Evolutionary conservation across 1,140 invertebrate species (phyloP).

Genomic region (Zaprionus gabonicus): DNA sequence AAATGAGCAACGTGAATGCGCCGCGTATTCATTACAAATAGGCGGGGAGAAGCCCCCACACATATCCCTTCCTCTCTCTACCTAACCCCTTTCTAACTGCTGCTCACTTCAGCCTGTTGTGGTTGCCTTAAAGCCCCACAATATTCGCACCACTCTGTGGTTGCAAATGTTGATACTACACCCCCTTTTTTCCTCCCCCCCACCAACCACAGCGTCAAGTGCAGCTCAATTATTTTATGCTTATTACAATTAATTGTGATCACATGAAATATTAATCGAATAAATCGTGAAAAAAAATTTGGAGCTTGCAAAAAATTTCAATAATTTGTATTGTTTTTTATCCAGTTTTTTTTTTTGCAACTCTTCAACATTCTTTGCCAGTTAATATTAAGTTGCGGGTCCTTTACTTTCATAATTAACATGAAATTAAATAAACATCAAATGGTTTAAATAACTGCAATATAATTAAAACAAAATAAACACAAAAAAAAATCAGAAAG

Average conservation of each 20-base stretch:
- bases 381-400: conserved; percentile 23
- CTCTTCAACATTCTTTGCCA: conserved; percentile 24
- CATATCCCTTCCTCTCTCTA: neutral
- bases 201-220: conserved; percentile 35
- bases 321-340: conserved; percentile 8
- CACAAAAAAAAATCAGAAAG: conserved; percentile 23
- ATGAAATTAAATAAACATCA: conserved; percentile 67
- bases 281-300: conserved; percentile 4
- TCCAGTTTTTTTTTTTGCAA: neutral
- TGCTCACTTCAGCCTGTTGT: conserved; percentile 23
- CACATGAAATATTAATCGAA: conserved; percentile 54
- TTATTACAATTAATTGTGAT: conserved; percentile 72
- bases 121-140: conserved; percentile 33
- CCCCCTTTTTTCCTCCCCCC: neutral
- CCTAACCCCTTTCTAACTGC: neutral
- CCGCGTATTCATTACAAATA: neutral
- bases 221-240: conserved; percentile 64
- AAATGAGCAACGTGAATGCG: conserved; percentile 3
- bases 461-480: conserved; percentile 52
- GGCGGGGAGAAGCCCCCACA: too few species aligned
- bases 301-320: conserved; percentile 6
- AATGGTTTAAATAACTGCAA: conserved; percentile 75
- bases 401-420: conserved; percentile 62
- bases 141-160: conserved; percentile 32
- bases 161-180: neutral